These are phyloP conservation scores for Chaetodon trifascialis DNA, from an alignment of 2,113 vertebrate species.

Conservation along the genomic window DNA sequence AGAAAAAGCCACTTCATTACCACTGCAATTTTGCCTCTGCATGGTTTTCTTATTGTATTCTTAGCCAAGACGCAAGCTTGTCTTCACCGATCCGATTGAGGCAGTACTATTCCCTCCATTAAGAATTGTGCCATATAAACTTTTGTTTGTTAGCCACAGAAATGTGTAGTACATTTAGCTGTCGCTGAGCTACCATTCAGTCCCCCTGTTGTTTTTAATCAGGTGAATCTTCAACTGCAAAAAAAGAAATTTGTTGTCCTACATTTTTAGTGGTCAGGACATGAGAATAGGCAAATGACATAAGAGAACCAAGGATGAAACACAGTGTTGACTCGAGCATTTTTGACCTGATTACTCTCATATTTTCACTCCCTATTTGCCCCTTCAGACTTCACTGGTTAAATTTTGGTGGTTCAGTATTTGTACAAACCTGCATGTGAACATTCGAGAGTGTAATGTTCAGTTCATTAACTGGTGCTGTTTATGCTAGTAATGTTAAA, in stretches of 20 bases:
- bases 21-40: conserved; percentile 62
- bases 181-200: conserved; percentile 12
- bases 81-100: conserved; percentile 41
- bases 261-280: conserved; percentile 9
- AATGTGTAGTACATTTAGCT: conserved; percentile 20
- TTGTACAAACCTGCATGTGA: conserved; percentile 44
- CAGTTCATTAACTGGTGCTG: conserved; percentile 47
- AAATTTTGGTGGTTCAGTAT: conserved; percentile 18
- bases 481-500: conserved; percentile 41
- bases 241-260: conserved; percentile 1
- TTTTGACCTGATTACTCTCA: background rate
- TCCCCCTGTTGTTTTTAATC: conserved; percentile 2
- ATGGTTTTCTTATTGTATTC: conserved; percentile 46
- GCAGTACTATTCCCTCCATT: conserved; percentile 24
- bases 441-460: conserved; percentile 24
- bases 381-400: conserved; percentile 4
- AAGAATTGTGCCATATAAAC: conserved; percentile 54
- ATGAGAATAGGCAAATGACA: conserved; percentile 15
- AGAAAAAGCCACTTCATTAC: conserved; percentile 59
- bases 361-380: background rate
- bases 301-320: conserved; percentile 7
- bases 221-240: conserved; percentile 25
- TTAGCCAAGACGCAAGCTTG: conserved; percentile 38
- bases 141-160: conserved; percentile 31
- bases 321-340: conserved; percentile 4